Evolutionary conservation across 2,888 invertebrate genomes (phyloP), one percentile per base, ranked within the genome.

Genomic region (Stenichneumon culpator): DNA sequence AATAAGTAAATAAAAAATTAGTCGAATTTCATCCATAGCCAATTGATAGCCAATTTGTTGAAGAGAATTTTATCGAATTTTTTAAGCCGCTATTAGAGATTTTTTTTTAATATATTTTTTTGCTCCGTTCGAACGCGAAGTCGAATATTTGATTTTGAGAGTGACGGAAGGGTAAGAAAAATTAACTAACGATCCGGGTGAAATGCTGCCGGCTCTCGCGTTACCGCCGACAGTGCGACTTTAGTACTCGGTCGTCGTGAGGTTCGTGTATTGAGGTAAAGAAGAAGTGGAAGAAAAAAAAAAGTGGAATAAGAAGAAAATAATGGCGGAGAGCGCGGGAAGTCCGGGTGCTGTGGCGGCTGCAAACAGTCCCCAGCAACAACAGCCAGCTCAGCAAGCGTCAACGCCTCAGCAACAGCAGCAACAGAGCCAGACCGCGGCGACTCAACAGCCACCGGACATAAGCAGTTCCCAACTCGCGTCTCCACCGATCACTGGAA

Each of bases 401-500:
- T 75, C 90, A 85, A 69, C 89, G 83, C 74, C 88, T 39, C 90
- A 84, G 57, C 90, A 88, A 39, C 88, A 86, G 36, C 91, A 89
- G 44, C 91, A 88, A 69, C 90, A 89, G 75, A 90, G 86, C 60
- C 90, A 89, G 75, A 88, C 86, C 65, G 54, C 86, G 4, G 65
- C 86, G 74, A 88, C 87, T 11, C 92, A 89, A 86, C 93, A 93
- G 82, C 93, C 94, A 50, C 92, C 94, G 87, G 94, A 94, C 86
- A 94, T 94, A 78, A 94, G 92, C 90, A 94, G 94, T 86, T 94
- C 94, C 2, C 94, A 94, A 87, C 89, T 94, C 72, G 90, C 93
- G 6, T 92, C 94, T 44, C 93, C 94, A 63, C 94, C 94, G 52
- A 94, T 94, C 89, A 93, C 94, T 60, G 94, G 94, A 91, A 94